Base-by-base conservation (phyloP, 1,140 invertebrate species). In the Thaumetopoea pityocampa region DNA sequence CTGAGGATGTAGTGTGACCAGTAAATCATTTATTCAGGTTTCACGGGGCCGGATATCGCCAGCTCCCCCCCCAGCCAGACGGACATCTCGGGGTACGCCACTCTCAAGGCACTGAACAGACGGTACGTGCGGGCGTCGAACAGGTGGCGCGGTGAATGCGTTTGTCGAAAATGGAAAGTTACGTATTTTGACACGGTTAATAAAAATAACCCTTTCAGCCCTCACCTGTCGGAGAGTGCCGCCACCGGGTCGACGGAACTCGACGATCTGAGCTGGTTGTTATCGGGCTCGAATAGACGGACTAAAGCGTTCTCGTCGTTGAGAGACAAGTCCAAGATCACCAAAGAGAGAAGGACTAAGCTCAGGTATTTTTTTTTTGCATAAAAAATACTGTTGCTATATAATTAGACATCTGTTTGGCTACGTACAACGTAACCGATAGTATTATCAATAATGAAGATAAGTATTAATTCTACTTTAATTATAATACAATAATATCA, bases 41-140 rank as follows among this genome's bases (percentile, higher is more conserved):
- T 78, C 37, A 68, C 77, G 9, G 73, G 66, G 9, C 67, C 78
- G 4, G 86, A 87, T 17, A 73, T 79, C 10, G 71, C 76, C 4
- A 84, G 80, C 41, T 87, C 86, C 9, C 86, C 89, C 44, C 79
- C 92, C 16, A 92, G 90, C 61, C 89, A 91, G 53, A 88, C 92
- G 78, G 92, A 93, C 71, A 87, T 93, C 47, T 85, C 92, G 20
- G 95, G 94, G 15, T 96, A 95, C 67, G 92, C 91, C n/a, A 93
- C 91, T 9, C 74, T 96, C 26, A 87, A 92, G 58, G 90, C 88
- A 20, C 79, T 96, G 12, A 90, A 93, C 45, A 86, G 49, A 32
- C 18, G 49, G 49, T 51, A 32, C 1, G 30, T 43, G 4, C 26
- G 3, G 7, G n/a, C 3, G 7, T 7, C 14, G 1, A 2, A 2